phyloP scores from a whole-genome alignment of 2,113 vertebrate species.

The Tamias sibiricus region DNA sequence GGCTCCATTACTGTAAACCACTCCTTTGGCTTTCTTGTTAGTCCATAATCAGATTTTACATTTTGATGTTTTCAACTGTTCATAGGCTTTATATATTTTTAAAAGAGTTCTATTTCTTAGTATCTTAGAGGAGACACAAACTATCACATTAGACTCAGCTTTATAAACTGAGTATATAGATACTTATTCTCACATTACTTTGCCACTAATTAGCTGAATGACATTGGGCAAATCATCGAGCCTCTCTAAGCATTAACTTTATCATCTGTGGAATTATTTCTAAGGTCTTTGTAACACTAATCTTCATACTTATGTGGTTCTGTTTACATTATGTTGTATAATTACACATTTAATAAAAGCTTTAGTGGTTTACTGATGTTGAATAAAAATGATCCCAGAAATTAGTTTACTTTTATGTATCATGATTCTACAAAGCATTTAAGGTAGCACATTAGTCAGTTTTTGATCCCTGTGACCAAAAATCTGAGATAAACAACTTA shows the following conservation, averaged over 20 bases:
- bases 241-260: background rate
- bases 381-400: constrained; percentile 22
- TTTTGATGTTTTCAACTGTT: background rate
- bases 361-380: constrained; percentile 10
- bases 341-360: constrained; percentile 40
- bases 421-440: background rate
- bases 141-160: background rate
- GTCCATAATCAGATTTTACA: background rate
- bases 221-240: background rate
- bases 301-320: background rate
- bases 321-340: background rate
- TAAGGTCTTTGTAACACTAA: background rate
- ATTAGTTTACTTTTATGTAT: background rate
- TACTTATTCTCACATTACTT: background rate
- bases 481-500: background rate
- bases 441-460: background rate
- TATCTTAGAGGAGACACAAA: background rate
- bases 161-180: background rate
- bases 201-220: constrained; percentile 8
- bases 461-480: background rate
- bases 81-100: background rate
- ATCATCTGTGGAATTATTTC: background rate
- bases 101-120: background rate
- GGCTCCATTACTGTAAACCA: background rate
- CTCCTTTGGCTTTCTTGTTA: background rate